Evolutionary conservation across 2,888 invertebrate species (phyloP).

Genomic region (Folsomia candida): DNA sequence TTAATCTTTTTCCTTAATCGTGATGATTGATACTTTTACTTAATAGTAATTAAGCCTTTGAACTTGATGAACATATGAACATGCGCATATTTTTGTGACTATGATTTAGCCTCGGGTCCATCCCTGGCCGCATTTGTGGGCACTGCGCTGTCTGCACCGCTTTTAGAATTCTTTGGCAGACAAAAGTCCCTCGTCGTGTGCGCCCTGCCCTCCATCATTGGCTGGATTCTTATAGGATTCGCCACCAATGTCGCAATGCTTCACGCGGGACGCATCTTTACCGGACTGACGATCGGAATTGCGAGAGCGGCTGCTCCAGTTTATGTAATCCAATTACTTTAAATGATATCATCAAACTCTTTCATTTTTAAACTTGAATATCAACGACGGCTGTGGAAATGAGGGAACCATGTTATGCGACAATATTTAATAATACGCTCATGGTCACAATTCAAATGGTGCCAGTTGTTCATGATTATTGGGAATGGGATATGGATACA

Average conservation of each 20-base stretch:
- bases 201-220: conserved; percentile 61
- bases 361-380: no score
- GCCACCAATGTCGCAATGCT: conserved; percentile 61
- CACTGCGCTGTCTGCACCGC: conserved; percentile 70
- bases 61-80: neutral
- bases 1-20: conserved; percentile 52
- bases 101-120: conserved; percentile 67
- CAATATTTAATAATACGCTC: no score
- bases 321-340: conserved; percentile 57
- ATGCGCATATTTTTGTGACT: neutral
- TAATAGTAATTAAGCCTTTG: neutral
- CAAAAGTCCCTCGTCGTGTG: conserved; percentile 59
- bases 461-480: no score
- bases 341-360: no score
- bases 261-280: conserved; percentile 65
- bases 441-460: no score
- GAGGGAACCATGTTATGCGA: no score
- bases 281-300: conserved; percentile 68
- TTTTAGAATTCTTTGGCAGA: conserved; percentile 61
- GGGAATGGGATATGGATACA: no score
- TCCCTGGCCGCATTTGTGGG: conserved; percentile 74
- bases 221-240: conserved; percentile 68
- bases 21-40: neutral
- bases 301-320: conserved; percentile 63
- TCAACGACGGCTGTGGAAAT: no score